Evolutionary conservation across 2,113 vertebrate species (phyloP), one percentile per base, ranked within the genome.

Genomic region (Chionomys nivalis): DNA sequence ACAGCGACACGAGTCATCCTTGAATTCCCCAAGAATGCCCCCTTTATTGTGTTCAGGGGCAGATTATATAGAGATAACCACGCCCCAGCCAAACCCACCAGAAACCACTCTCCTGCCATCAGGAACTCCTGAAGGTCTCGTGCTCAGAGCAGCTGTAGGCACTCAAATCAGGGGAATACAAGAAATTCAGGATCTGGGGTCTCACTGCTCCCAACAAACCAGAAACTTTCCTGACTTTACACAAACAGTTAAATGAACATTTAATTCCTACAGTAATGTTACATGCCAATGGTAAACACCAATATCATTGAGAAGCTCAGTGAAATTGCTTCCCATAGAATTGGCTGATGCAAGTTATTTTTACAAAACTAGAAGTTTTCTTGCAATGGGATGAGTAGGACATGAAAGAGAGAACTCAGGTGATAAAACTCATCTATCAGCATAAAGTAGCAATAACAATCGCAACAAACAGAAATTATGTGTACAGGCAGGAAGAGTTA

Each of bases 281-380:
- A 33, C 19, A 19, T 7, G n/a, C 0, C 26, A 39, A 17, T 4
- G 0, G 3, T 55, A 14, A 28, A 44, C 6, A 14, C 21, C 1
- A 19, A 2, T 14, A 44, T 75, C 26, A 36, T 8, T 75, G 33
- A 87, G 8, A 58, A 78, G 2, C 12, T 78, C 13, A 33, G 44
- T 65, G 24, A 7, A 21, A 78, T 6, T 47, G 5, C 0, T 79
- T 2, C 26, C 23, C 49, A 3, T 24, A 81, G 44, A 47, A 0
- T 5, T 75, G 66, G 17, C 33, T 77, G 7, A 61, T 39, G 7
- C 39, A 31, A 75, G 4, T 7, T 82, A 9, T 44, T 77, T 1
- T 77, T 70, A 21, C 52, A 70, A 31, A n/a, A 70, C 49, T 65
- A 24, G 3, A 82, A 39, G 58, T 68, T 28, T 19, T n/a, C 65